phyloP scores from a whole-genome alignment of 2,888 invertebrate species.

The Lamellibrachia satsuma region DNA sequence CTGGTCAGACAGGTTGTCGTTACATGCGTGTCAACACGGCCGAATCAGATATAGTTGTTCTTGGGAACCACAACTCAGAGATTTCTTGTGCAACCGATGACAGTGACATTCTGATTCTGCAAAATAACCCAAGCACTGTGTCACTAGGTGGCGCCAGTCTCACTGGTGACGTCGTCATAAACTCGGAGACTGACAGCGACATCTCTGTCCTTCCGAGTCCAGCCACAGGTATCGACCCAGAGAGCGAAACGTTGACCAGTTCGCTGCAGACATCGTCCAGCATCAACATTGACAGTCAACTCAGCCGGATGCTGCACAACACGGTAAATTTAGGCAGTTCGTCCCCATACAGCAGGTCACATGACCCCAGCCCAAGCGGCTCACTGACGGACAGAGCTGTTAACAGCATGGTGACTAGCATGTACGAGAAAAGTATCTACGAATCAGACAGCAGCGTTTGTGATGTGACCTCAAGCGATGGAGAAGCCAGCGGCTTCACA shows the following conservation, averaged over 20 bases:
- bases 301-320: background rate
- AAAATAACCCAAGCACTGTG: background rate
- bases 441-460: background rate
- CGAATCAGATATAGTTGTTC: background rate
- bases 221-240: background rate
- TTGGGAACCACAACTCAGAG: background rate
- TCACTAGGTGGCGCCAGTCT: background rate
- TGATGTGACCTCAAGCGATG: background rate
- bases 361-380: background rate
- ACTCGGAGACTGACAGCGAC: background rate
- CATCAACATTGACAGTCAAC: background rate
- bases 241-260: background rate
- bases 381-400: background rate
- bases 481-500: background rate
- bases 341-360: background rate
- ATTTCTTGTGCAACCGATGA: background rate
- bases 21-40: background rate
- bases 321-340: background rate
- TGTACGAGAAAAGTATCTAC: background rate
- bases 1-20: background rate
- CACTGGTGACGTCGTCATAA: background rate
- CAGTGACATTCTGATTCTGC: background rate
- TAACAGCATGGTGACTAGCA: background rate
- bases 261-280: background rate
- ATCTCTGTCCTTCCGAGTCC: background rate